Base-by-base conservation (phyloP, 1,140 invertebrate species). In the Drosophila erecta region DNA sequence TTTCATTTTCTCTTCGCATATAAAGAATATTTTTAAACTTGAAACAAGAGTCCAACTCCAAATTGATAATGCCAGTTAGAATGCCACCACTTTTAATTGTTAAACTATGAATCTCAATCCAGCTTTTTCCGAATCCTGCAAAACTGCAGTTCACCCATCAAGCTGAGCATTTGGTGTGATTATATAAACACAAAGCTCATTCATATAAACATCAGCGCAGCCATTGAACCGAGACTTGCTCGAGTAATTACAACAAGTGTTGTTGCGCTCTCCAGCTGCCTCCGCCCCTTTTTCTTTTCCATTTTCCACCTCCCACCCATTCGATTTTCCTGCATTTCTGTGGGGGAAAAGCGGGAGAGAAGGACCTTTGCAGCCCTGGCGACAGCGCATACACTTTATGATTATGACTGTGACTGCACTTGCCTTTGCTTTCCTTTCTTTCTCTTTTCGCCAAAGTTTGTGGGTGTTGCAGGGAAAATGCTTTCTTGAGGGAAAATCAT, bases 351-450 rank as follows among this genome's bases (percentile, higher is more conserved):
- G 38, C 24, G 15, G 38, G 8, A 14, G 38, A 40, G 41, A 37
- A 33, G 41, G 54, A n/a, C 55, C 54, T 61, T 46, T 49, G 70
- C 56, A 60, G 56, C 62, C 64, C 67, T 65, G 73, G 59, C 69
- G 81, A 86, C 81, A 77, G 77, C 67, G 81, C 59, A 77, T 76
- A 86, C 83, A 89, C 89, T 89, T 89, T 89, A 87, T 89, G 84
- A 89, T 89, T 87, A 87, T 87, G 84, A 83, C 66, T 83, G 65
- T 37, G 33, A 59, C 60, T 71, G 60, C 59, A 56, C 30, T 59
- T 57, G 8, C 43, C 60, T 53, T 47, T 22, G 53, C 59, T 58
- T 47, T 71, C 50, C 17, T 37, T 37, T 38, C 30, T 38, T 54
- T 73, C 33, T 40, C 17, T 62, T 51, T 50, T 33, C 1, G 40